These are phyloP conservation scores for Lutraria rhynchaena DNA, from an alignment of 1,140 invertebrate genomes.

Conservation along the genomic window DNA sequence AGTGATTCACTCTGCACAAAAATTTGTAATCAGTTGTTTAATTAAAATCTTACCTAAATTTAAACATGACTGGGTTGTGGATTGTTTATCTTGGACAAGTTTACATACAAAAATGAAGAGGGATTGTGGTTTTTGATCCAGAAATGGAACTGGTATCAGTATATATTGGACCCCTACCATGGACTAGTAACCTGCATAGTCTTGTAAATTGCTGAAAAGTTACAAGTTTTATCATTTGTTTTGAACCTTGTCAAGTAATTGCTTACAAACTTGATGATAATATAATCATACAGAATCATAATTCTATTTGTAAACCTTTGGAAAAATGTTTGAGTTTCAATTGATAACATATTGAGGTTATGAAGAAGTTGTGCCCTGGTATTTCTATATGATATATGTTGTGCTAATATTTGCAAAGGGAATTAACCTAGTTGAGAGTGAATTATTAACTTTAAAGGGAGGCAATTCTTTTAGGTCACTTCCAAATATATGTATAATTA, in stretches of 20 bases:
- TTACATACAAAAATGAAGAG: not conserved
- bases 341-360: no score
- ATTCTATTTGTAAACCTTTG: not conserved
- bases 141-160: constrained; percentile 8
- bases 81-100: constrained; percentile 25
- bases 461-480: no score
- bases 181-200: constrained; percentile 5
- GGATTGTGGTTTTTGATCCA: not conserved
- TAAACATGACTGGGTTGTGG: constrained; percentile 9
- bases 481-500: no score
- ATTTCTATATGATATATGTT: no score
- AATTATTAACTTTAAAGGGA: no score
- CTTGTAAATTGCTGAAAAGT: constrained; percentile 44
- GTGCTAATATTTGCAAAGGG: no score
- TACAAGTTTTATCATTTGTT: constrained; percentile 27
- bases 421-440: no score
- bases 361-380: no score
- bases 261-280: constrained; percentile 36
- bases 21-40: constrained; percentile 17
- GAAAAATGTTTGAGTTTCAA: no score
- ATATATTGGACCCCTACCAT: constrained; percentile 31
- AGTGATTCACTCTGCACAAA: no score
- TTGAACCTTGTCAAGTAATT: constrained; percentile 13
- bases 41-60: constrained; percentile 17
- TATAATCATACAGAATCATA: constrained; percentile 34